Base-by-base conservation (phyloP, 2,888 invertebrate species). In the Hirtodrosophila duncani region DNA sequence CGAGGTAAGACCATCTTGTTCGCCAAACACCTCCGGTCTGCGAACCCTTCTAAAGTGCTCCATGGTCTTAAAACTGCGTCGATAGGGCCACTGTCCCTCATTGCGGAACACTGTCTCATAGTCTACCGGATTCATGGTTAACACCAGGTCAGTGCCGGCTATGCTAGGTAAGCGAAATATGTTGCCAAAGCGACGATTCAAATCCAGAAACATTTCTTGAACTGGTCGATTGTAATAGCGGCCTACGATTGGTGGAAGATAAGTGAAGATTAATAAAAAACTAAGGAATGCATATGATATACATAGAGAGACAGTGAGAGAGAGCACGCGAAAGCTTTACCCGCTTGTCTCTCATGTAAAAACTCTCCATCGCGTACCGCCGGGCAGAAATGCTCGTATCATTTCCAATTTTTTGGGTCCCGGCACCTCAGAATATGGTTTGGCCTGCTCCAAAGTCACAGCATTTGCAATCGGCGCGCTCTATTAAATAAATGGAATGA, bases 121-220 rank as follows among this genome's bases (percentile, higher is more conserved):
- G 63, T 89, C 89, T 8, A 88, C 86, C 0, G 90, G 89, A 74
- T 89, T 86, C 70, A 88, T 88, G 3, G 87, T 61, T 5, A 88
- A 62, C 0, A 89, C 83, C 8, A 88, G 44, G 45, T 82, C 79
- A 0, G 17, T 45, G 0, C 81, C 78, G 0, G 81, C 69, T 2
- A 88, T 37, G 3, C 86, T 86, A 4, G 86, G 87, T 29, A 89
- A 64, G 3, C 84, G 84, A 9, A 86, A 85, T 3, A 89, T 72
- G 6, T 84, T 61, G 0, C 89, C 89, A 59, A 85, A 83, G n/a
- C 69, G 63, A 1, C 63, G 45, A 2, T 62, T 61, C 18, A 82
- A 8, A 3, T 58, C 63, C 20, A 63, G 44, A 8, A 81, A 50
- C 60, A 81, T 71, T 36, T 81, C 75, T 1, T 60, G 46, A 0